These are phyloP conservation scores for Sprattus sprattus DNA, from an alignment of 2,113 vertebrate genomes.

Conservation along the genomic window DNA sequence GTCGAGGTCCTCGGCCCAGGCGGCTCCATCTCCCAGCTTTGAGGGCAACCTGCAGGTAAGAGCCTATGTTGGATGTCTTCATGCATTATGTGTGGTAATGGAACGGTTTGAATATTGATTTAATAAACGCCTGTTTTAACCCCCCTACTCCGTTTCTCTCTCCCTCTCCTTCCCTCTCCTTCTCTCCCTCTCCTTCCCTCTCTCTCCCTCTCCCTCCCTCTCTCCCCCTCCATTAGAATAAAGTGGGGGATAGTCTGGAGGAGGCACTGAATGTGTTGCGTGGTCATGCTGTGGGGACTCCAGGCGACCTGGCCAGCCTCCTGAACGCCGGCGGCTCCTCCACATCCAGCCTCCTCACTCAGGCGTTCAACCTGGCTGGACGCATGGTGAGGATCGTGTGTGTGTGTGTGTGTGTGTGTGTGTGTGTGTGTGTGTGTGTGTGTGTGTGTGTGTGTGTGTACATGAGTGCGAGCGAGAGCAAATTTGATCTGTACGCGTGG, in stretches of 20 bases:
- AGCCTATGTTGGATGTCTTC: slow-evolving; percentile 58
- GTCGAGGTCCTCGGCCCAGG: slow-evolving; percentile 83
- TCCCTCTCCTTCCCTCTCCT: no score
- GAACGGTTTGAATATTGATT: no score
- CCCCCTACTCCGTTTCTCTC: slow-evolving; percentile 21
- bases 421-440: no score
- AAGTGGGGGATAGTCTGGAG: slow-evolving; percentile 93
- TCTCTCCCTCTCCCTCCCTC: neutral
- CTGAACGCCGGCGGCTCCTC: slow-evolving; percentile 59
- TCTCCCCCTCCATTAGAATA: slow-evolving; percentile 71
- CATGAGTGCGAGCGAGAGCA: no score
- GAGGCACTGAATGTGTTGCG: slow-evolving; percentile 94
- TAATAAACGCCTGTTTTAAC: slow-evolving; percentile 15
- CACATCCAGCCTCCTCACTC: slow-evolving; percentile 66
- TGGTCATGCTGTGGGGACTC: slow-evolving; percentile 85
- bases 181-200: neutral
- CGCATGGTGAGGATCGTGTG: slow-evolving; percentile 80
- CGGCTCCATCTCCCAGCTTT: slow-evolving; percentile 88
- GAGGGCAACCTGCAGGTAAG: slow-evolving; percentile 84
- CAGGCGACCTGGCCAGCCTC: slow-evolving; percentile 68
- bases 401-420: no score
- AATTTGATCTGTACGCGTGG: no score
- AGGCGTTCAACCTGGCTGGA: slow-evolving; percentile 76
- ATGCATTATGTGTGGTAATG: no score
- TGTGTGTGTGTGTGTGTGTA: no score